These are phyloP conservation scores for Philopedon plagiatum DNA, from an alignment of 2,888 invertebrate genomes.

Conservation along the genomic window DNA sequence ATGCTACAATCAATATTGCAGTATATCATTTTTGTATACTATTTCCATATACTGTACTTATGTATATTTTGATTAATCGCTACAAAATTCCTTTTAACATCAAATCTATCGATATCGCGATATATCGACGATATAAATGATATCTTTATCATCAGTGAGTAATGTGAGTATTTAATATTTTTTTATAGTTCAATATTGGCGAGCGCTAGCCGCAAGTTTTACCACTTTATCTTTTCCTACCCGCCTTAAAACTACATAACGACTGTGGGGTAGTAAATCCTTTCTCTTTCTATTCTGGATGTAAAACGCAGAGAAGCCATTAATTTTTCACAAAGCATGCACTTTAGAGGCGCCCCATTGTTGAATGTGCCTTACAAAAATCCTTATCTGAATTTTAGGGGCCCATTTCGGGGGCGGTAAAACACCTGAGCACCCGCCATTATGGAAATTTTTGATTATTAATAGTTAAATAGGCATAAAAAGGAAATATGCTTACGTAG, in stretches of 20 bases:
- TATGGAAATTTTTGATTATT: conserved; percentile 50
- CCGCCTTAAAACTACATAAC: conserved; percentile 15
- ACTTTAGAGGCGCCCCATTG: conserved; percentile 43
- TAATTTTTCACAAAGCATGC: conserved; percentile 47
- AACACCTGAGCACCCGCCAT: conserved; percentile 48
- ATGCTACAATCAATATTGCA: no score
- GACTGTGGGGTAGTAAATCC: conserved; percentile 30
- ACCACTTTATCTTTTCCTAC: conserved; percentile 1
- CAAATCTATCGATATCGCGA: no score
- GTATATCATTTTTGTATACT: no score
- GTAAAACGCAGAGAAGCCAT: conserved; percentile 40
- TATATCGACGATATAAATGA: no score
- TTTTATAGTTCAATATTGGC: no score
- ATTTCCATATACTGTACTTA: no score
- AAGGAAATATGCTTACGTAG: conserved; percentile 39
- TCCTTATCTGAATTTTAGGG: conserved; percentile 46
- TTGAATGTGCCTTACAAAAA: conserved; percentile 42
- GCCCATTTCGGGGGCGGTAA: conserved; percentile 35
- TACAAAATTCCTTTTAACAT: no score
- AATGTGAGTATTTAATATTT: background rate
- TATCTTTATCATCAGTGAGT: background rate
- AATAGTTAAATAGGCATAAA: conserved; percentile 50
- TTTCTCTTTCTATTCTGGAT: conserved; percentile 17
- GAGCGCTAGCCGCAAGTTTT: background rate
- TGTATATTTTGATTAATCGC: no score